Conservation (phyloP, 2,797 vertebrate genomes). For the Lithobates sylvaticus region DNA sequence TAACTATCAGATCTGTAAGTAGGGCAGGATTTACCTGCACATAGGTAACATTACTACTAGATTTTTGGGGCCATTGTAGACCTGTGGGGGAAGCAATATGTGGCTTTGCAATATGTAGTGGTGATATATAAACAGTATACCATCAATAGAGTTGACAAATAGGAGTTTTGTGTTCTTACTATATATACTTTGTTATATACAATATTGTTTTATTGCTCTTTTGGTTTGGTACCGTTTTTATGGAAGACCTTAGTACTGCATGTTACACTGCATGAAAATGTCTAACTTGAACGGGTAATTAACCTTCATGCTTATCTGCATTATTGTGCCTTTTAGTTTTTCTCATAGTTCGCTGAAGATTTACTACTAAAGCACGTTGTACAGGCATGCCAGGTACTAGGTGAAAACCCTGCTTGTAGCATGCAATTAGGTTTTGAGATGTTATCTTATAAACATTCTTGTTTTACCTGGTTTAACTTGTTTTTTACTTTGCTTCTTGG, state of each 20-base stretch:
- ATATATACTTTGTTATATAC: no score
- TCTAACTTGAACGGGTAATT: neutral
- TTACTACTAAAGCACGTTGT: conserved; percentile 8
- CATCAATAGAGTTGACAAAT: no score
- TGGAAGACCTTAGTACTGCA: no score
- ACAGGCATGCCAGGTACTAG: neutral
- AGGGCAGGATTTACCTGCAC: no score
- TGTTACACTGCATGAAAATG: neutral
- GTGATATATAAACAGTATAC: no score
- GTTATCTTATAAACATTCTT: conserved; percentile 19
- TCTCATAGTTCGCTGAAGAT: neutral
- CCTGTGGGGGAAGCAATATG: no score
- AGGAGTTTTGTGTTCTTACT: no score
- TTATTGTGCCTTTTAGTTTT: conserved; percentile 12
- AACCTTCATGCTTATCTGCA: neutral
- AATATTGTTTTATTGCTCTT: neutral
- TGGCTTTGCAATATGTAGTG: no score
- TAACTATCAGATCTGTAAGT: no score
- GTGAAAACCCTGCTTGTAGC: conserved; percentile 1
- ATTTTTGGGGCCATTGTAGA: no score
- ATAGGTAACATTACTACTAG: no score
- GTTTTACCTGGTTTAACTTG: conserved; percentile 39
- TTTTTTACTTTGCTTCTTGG: conserved; percentile 12
- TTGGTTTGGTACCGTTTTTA: no score
- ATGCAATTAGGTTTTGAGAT: conserved; percentile 15